phyloP scores from a whole-genome alignment of 2,888 invertebrate species.

The Pocota personata region DNA sequence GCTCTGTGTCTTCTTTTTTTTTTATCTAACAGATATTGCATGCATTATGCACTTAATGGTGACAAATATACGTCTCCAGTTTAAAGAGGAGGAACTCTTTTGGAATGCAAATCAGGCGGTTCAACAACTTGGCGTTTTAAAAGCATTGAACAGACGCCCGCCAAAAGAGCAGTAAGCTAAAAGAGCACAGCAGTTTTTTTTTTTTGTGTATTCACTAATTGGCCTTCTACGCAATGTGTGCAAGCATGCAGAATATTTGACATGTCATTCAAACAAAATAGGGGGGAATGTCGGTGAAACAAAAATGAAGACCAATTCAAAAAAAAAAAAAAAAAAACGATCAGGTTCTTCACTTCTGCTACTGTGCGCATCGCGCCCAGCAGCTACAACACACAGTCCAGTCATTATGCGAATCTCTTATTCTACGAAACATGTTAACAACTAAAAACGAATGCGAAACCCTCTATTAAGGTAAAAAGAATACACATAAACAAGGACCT shows the following conservation, averaged over 20 bases:
- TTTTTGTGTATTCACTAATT: constrained; percentile 49
- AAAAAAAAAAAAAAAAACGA: neutral
- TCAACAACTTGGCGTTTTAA: constrained; percentile 38
- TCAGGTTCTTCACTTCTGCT: constrained; percentile 33
- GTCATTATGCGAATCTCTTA: constrained; percentile 54
- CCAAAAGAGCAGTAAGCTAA: neutral
- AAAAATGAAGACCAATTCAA: neutral
- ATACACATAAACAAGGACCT: constrained; percentile 55
- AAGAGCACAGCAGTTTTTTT: neutral
- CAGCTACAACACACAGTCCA: constrained; percentile 37
- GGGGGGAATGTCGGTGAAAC: neutral
- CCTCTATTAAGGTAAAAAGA: constrained; percentile 58
- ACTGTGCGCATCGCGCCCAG: constrained; percentile 58
- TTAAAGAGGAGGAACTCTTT: neutral
- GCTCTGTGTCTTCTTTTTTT: neutral
- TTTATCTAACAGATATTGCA: constrained; percentile 56
- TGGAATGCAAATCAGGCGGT: constrained; percentile 30
- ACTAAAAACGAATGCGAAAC: constrained; percentile 60
- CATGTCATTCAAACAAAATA: constrained; percentile 51
- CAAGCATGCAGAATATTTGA: constrained; percentile 44
- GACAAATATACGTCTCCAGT: constrained; percentile 42
- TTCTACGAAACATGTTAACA: constrained; percentile 73
- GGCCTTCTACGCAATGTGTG: constrained; percentile 24
- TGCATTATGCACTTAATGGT: constrained; percentile 64
- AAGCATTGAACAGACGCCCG: constrained; percentile 25